phyloP scores from a whole-genome alignment of 2,888 invertebrate species.

The Nemapogon koenigi region DNA sequence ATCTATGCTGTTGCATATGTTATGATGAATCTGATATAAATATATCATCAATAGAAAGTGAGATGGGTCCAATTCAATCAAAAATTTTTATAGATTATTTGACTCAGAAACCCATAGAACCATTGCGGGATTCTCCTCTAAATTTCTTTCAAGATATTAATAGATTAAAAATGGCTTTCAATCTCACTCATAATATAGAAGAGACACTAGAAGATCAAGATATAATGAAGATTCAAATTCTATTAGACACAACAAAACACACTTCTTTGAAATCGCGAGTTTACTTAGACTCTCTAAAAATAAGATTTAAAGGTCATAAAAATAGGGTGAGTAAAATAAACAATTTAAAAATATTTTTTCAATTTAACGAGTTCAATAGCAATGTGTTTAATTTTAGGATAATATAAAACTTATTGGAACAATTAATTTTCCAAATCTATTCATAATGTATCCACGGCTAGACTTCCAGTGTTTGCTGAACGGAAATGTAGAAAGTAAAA shows the following conservation, averaged over 20 bases:
- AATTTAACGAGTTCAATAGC: too few relatives aligned
- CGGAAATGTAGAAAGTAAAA: constrained; percentile 40
- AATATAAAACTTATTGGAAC: constrained; percentile 66
- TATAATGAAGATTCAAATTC: constrained; percentile 46
- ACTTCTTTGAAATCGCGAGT: constrained; percentile 37
- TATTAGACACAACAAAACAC: constrained; percentile 54
- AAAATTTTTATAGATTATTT: constrained; percentile 40
- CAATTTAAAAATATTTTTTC: too few relatives aligned
- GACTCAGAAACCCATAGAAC: constrained; percentile 39
- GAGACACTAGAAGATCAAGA: constrained; percentile 48
- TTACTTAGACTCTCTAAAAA: constrained; percentile 41
- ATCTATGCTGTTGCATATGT: constrained; percentile 42
- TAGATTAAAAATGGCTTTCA: constrained; percentile 51
- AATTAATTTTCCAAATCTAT: constrained; percentile 73
- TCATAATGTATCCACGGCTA: constrained; percentile 56
- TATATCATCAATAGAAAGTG: constrained; percentile 28
- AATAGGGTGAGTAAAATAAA: constrained; percentile 21
- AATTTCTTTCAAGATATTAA: constrained; percentile 51
- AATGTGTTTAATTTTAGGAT: constrained; percentile 62
- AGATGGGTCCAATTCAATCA: constrained; percentile 29
- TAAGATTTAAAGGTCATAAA: constrained; percentile 49
- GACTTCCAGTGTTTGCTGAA: constrained; percentile 68
- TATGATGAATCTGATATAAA: constrained; percentile 42
- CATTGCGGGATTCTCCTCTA: constrained; percentile 31
- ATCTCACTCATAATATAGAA: constrained; percentile 38